Evolutionary conservation across 1,140 invertebrate species (phyloP).

Genomic region (Drosophila ohnishii): DNA sequence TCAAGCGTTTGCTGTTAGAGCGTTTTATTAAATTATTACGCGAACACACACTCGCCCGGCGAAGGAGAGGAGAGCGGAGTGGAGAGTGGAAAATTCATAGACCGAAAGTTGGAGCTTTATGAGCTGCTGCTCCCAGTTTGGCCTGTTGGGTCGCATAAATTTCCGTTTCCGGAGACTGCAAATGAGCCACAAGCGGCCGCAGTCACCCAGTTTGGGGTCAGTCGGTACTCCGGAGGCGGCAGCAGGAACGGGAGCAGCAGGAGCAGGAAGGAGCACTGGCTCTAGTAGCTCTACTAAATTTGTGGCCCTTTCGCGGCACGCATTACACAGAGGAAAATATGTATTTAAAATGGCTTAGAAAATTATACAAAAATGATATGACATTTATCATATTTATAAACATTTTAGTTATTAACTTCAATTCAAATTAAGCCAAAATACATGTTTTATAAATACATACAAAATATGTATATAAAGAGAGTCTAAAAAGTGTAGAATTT

Average conservation of each 20-base stretch:
- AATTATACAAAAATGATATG: too few relatives aligned
- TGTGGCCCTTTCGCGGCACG: conserved; percentile 67
- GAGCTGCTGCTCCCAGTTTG: conserved; percentile 58
- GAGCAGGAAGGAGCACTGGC: neutral
- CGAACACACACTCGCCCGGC: conserved; percentile 37
- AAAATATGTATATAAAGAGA: too few relatives aligned
- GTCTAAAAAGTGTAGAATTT: too few relatives aligned
- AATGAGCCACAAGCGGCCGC: conserved; percentile 68
- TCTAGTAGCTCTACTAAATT: conserved; percentile 51
- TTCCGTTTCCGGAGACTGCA: conserved; percentile 66
- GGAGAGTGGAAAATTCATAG: conserved; percentile 29
- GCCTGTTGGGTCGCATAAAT: conserved; percentile 69
- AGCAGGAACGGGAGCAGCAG: neutral
- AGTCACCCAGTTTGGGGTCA: conserved; percentile 50
- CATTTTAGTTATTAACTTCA: too few relatives aligned
- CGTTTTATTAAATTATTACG: conserved; percentile 80
- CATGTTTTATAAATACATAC: too few relatives aligned
- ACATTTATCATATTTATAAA: too few relatives aligned
- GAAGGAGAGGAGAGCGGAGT: neutral
- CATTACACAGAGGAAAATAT: conserved; percentile 51
- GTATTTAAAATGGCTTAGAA: neutral
- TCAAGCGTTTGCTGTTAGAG: conserved; percentile 76
- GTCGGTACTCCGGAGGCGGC: conserved; percentile 16
- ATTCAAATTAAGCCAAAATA: too few relatives aligned
- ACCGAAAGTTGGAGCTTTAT: conserved; percentile 47